Evolutionary conservation across 2,888 invertebrate genomes (phyloP).

Genomic region (Siphonodentalium dalli): DNA sequence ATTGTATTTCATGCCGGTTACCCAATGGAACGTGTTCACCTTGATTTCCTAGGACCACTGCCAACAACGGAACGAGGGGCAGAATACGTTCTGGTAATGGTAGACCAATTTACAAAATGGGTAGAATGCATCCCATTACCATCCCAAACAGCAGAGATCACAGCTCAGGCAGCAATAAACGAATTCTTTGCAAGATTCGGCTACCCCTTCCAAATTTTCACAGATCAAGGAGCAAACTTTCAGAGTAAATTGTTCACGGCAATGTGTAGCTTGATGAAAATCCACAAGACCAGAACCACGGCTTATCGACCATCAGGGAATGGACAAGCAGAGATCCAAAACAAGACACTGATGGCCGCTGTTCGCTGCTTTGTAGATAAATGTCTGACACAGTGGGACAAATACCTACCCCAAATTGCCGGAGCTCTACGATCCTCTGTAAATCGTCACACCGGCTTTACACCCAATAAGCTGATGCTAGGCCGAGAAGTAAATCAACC

Average conservation of each 20-base stretch:
- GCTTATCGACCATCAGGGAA: conserved; percentile 12
- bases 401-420: conserved; percentile 7
- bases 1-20: conserved; percentile 82
- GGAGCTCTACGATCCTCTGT: conserved; percentile 11
- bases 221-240: conserved; percentile 18
- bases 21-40: conserved; percentile 19
- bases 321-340: conserved; percentile 9
- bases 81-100: conserved; percentile 14
- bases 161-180: conserved; percentile 2
- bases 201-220: conserved; percentile 4
- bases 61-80: conserved; percentile 7
- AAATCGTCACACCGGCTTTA: conserved; percentile 13
- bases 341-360: conserved; percentile 7
- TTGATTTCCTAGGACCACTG: conserved; percentile 19
- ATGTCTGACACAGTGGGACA: conserved; percentile 7
- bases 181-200: conserved; percentile 13
- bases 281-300: conserved; percentile 14
- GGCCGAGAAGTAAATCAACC: conserved; percentile 11
- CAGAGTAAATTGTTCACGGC: conserved; percentile 7
- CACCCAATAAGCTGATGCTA: conserved; percentile 11
- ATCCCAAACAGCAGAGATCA: too few species aligned
- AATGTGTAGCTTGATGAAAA: conserved; percentile 4
- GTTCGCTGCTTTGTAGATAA: conserved; percentile 11
- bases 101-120: conserved; percentile 13
- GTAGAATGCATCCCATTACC: conserved; percentile 1